Conservation (phyloP, 2,797 vertebrate genomes). For the Peromyscus melanophrys region DNA sequence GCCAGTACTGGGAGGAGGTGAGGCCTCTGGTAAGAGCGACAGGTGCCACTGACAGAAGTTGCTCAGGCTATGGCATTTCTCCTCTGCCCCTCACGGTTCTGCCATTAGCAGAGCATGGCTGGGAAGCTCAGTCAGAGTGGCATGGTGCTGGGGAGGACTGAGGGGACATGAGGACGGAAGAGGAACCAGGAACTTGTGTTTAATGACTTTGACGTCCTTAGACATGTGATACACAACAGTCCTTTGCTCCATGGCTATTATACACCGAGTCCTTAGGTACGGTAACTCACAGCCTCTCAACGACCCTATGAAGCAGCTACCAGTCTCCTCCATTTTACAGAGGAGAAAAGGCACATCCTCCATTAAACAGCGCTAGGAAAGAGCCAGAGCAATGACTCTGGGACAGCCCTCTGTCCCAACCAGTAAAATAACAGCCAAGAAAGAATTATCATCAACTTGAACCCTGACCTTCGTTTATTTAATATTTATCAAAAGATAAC, state of each 20-base stretch:
- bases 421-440: not conserved
- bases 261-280: not conserved
- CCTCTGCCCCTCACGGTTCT: not conserved
- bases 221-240: not conserved
- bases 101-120: not conserved
- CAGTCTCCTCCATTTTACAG: not conserved
- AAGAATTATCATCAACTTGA: not conserved
- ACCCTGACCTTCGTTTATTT: not conserved
- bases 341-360: not conserved
- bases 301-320: not conserved
- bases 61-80: not conserved
- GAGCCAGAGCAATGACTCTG: not conserved
- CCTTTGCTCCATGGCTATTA: not conserved
- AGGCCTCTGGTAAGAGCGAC: not conserved
- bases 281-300: not conserved
- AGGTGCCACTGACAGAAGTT: not conserved
- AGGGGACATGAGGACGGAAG: constrained; percentile 16
- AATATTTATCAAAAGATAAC: not conserved
- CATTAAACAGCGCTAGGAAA: not conserved
- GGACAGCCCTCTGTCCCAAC: not conserved
- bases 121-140: not conserved
- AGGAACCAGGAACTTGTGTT: constrained; percentile 4
- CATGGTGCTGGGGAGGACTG: not conserved
- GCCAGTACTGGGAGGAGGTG: rapidly evolving
- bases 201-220: not conserved